phyloP scores from a whole-genome alignment of 2,888 invertebrate genomes.

The Parasteatoda lunata region DNA sequence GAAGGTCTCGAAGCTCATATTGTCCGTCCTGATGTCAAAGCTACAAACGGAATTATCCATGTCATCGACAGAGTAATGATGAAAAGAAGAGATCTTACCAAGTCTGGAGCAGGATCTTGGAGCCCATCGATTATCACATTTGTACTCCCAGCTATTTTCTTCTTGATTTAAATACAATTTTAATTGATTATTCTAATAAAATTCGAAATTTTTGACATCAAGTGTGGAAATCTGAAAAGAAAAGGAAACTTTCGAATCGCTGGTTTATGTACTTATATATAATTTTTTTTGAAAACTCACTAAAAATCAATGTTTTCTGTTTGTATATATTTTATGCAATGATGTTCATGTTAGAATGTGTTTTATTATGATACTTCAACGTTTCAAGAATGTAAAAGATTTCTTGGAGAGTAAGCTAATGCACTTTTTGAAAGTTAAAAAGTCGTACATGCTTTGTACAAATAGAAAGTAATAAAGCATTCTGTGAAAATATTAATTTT shows the following conservation, averaged over 20 bases:
- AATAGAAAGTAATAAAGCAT: conserved; percentile 3
- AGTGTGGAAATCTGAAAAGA: not conserved
- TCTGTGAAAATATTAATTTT: not conserved
- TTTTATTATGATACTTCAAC: not conserved
- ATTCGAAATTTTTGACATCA: not conserved
- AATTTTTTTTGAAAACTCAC: not conserved
- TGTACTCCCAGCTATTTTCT: conserved; percentile 24
- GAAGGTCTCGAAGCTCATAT: conserved; percentile 88
- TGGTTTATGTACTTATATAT: not conserved
- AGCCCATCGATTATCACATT: conserved; percentile 27
- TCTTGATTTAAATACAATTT: conserved; percentile 42
- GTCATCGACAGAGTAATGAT: conserved; percentile 92
- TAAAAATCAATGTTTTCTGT: not conserved
- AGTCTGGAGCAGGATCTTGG: conserved; percentile 49
- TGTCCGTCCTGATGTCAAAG: conserved; percentile 92
- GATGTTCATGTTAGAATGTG: not conserved
- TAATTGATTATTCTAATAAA: conserved; percentile 23
- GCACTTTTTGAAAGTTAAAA: not conserved
- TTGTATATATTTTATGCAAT: conserved; percentile 3
- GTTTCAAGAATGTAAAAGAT: not conserved
- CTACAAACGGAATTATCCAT: conserved; percentile 96
- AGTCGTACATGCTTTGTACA: not conserved
- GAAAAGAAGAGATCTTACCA: conserved; percentile 85
- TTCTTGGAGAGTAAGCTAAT: not conserved
- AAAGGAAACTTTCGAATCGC: conserved; percentile 5